Evolutionary conservation across 2,113 vertebrate genomes (phyloP), one percentile per base, ranked within the genome.

Genomic region (Steatornis caripensis): DNA sequence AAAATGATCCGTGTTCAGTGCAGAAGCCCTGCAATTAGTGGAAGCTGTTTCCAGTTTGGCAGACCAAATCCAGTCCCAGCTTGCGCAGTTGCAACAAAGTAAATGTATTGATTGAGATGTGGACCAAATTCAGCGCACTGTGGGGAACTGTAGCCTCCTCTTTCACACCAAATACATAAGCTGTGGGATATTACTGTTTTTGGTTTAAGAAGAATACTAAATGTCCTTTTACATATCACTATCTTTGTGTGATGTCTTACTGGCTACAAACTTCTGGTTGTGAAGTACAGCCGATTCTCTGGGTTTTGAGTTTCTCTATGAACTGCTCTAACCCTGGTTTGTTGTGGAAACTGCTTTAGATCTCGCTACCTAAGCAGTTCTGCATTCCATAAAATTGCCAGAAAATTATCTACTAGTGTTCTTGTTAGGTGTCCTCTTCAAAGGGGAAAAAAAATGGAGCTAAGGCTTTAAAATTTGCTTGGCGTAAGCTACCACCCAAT

Each of bases 1-100:
- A 16, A 70, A 75, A 2, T 17, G 22, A 41, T 30, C 15, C 0
- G 0, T 5, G 15, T 45, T 70, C 18, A 14, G 27, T 15, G 30
- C 5, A 0, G 20, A 37, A 78, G 23, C 39, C 53, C 55, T 66
- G 53, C 12, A 6, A 4, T 58, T 37, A 34, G 4, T 34, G 37
- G 34, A 48, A 75, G 43, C 27, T 62, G 30, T 29, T 58, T 30
- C 23, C 27, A 43, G 45, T 60, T 77, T 18, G 5, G 29, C 30
- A 55, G 49, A 65, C 6, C 46, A 55, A 68, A 34, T 61, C 34
- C 54, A 55, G 19, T 21, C 48, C 32, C n/a, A 18, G 37, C 60
- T 43, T 64, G 21, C 2, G 9, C 15, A 69, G 34, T 29, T 88
- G 29, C 37, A 79, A 12, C 36, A 23, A 37, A 29, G 10, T 26